Base-by-base conservation (phyloP, 1,140 invertebrate species). In the Hirudo medicinalis region DNA sequence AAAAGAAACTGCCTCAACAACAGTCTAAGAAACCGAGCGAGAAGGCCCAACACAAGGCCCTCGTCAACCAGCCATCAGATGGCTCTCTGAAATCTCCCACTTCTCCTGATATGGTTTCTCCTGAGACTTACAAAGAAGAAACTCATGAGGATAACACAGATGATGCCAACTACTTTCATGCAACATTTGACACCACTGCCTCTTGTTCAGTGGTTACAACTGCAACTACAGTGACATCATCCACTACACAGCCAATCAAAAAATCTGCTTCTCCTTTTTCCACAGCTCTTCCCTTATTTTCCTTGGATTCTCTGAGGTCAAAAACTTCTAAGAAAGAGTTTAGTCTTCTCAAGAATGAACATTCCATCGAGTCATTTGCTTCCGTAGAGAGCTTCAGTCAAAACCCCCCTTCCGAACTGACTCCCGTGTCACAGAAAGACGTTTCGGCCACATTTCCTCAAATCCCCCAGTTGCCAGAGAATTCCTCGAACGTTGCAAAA, bases 1-100 rank as follows among this genome's bases (percentile, higher is more conserved):
- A 74, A 67, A 78, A 77, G 57, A 63, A 63, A 63, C 29, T 32
- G 22, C 57, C 57, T n/a, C 54, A 70, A 71, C 69, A 29, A 70
- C 74, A 22, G 78, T 75, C 43, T 78, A 78, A 70, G 22, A 25
- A 22, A 32, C 22, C 57, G 8, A 25, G 22, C 8, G 43, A 49
- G 43, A 63, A 22, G 57, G 9, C 22, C 20, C 57, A 63, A 20
- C 57, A 63, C 57, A 63, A 63, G 29, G 8, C 29, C 11, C 57
- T 63, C 22, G 19, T 32, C 57, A 63, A 63, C 19, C 57, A 63
- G 20, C 29, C 57, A n/a, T 63, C 57, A 1, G 57, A 63, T 11
- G 22, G 22, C 22, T 63, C 57, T 15, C 20, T 63, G 22, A 25
- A 32, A 6, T 63, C 57, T 22, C 57, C 57, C 8, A 63, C 19